Conservation (phyloP, 2,888 invertebrate species). For the Brachylomia viminalis region DNA sequence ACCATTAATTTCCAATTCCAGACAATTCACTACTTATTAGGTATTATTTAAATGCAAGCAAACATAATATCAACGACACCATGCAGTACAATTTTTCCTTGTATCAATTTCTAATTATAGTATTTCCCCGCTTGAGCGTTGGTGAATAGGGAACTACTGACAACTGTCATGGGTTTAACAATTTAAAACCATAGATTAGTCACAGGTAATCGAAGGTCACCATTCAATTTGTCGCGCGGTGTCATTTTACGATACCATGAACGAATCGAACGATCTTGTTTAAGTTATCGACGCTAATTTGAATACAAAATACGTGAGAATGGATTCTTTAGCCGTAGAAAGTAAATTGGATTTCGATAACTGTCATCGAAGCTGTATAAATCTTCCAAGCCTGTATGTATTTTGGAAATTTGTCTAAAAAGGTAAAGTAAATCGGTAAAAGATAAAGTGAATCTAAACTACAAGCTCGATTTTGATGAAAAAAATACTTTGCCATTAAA, state of each 20-base stretch:
- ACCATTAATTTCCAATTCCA: not conserved
- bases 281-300: slow-evolving; percentile 44
- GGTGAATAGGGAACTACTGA: slow-evolving; percentile 9
- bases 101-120: slow-evolving; percentile 55
- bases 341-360: slow-evolving; percentile 50
- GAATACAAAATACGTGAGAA: slow-evolving; percentile 54
- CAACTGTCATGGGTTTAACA: slow-evolving; percentile 7
- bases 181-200: slow-evolving; percentile 48
- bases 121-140: slow-evolving; percentile 12
- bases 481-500: not conserved
- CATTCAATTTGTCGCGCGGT: slow-evolving; percentile 31
- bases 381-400: slow-evolving; percentile 11
- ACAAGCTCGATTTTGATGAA: not conserved
- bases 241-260: slow-evolving; percentile 48
- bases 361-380: slow-evolving; percentile 24
- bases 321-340: slow-evolving; percentile 23
- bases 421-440: not conserved
- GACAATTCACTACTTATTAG: not conserved
- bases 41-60: slow-evolving; percentile 4
- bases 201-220: slow-evolving; percentile 57
- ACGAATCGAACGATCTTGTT: slow-evolving; percentile 52
- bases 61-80: not conserved
- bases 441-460: not conserved
- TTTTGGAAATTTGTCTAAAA: not conserved
- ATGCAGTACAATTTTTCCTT: slow-evolving; percentile 35